These are phyloP conservation scores for Mus musculus DNA, from an alignment of 2,113 vertebrate genomes.

Conservation along the genomic window DNA sequence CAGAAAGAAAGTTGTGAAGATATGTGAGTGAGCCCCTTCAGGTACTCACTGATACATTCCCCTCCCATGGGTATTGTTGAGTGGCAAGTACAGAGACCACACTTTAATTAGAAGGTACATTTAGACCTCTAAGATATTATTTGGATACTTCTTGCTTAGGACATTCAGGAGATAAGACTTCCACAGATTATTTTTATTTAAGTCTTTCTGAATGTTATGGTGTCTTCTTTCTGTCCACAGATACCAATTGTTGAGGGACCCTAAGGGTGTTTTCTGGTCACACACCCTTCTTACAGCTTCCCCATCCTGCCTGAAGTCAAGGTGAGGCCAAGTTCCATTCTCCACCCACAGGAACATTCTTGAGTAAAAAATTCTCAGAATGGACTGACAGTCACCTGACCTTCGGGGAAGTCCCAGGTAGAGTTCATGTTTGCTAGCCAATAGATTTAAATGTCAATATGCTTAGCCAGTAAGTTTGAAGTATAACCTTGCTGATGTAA, in stretches of 20 bases:
- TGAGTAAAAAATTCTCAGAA: too few relatives aligned
- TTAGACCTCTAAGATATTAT: not conserved
- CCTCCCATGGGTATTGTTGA: not conserved
- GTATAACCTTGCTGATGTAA: too few relatives aligned
- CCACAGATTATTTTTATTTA: not conserved
- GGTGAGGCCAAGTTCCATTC: too few relatives aligned
- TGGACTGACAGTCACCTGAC: too few relatives aligned
- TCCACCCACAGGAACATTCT: too few relatives aligned
- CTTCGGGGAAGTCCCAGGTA: too few relatives aligned
- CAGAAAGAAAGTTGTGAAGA: not conserved
- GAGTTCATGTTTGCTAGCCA: too few relatives aligned
- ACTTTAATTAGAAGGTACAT: not conserved
- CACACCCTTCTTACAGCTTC: too few relatives aligned
- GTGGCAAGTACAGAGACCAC: not conserved
- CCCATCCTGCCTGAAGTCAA: too few relatives aligned
- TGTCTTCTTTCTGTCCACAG: not conserved
- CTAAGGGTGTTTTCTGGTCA: too few relatives aligned
- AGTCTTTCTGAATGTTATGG: not conserved
- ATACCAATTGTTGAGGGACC: not conserved
- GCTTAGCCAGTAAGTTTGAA: too few relatives aligned
- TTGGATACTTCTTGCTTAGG: not conserved
- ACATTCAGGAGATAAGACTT: not conserved
- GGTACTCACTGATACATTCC: not conserved
- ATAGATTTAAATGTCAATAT: too few relatives aligned
- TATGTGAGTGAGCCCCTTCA: not conserved